Percentiles rank a stretch among this genome's conserved stretches.
phyloP scores from a whole-genome alignment of 1,140 invertebrate genomes.

The Tribolium madens region DNA sequence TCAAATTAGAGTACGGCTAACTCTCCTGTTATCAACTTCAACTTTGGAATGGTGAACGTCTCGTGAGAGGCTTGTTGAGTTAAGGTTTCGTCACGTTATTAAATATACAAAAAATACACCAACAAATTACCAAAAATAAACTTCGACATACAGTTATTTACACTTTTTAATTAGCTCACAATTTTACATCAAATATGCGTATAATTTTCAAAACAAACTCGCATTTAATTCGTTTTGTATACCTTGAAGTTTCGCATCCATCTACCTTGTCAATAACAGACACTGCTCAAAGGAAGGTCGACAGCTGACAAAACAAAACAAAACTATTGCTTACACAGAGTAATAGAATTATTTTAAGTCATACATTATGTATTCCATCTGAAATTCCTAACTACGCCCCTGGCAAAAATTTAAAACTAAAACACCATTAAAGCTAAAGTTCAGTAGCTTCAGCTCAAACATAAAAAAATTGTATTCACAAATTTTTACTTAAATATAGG shows the following conservation, averaged over 20 bases:
- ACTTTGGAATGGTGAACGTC: background rate
- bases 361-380: background rate
- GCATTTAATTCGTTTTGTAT: no score
- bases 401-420: no score
- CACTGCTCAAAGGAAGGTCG: background rate
- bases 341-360: background rate
- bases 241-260: background rate
- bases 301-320: background rate
- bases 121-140: background rate
- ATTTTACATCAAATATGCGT: no score
- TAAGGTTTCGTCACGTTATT: slow-evolving; percentile 9
- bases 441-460: no score
- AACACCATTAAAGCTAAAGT: no score
- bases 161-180: no score
- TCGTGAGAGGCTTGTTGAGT: background rate
- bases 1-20: background rate
- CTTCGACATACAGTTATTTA: no score
- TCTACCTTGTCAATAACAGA: background rate
- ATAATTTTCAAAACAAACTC: background rate
- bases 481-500: no score
- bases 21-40: slow-evolving; percentile 13
- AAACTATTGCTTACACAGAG: background rate
- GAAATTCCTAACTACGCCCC: no score
- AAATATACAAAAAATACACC: background rate
- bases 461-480: no score